phyloP scores from a whole-genome alignment of 1,140 invertebrate genomes.

The Anagrus nilaparvatae region DNA sequence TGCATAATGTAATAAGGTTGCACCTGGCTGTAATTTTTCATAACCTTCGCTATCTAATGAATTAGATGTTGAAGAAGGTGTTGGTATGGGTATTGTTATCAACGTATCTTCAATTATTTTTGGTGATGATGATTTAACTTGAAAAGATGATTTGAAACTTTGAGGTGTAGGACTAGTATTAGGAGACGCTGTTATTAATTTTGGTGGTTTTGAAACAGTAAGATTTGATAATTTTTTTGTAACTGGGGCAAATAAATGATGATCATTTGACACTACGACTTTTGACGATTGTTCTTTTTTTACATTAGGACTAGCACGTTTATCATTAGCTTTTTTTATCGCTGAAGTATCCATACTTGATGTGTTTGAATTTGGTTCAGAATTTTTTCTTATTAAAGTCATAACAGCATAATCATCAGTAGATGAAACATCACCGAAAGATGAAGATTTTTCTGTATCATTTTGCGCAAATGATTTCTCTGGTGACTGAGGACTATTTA shows the following conservation, averaged over 20 bases:
- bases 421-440: slow-evolving; percentile 8
- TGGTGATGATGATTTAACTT: slow-evolving; percentile 24
- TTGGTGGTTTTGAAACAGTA: slow-evolving; percentile 26
- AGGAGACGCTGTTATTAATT: slow-evolving; percentile 26
- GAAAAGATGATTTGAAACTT: slow-evolving; percentile 30
- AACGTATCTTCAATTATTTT: slow-evolving; percentile 32
- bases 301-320: slow-evolving; percentile 26
- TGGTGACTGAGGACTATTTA: slow-evolving; percentile 50
- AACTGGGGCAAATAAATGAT: slow-evolving; percentile 16
- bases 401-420: slow-evolving; percentile 28
- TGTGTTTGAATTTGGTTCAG: slow-evolving; percentile 20
- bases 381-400: slow-evolving; percentile 19
- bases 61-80: slow-evolving; percentile 31
- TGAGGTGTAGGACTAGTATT: slow-evolving; percentile 32
- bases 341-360: slow-evolving; percentile 9
- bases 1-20: slow-evolving; percentile 50
- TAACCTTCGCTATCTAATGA: slow-evolving; percentile 29
- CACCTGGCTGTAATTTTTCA: slow-evolving; percentile 32
- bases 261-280: slow-evolving; percentile 11
- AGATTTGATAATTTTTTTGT: slow-evolving; percentile 27
- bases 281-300: slow-evolving; percentile 8
- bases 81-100: slow-evolving; percentile 35
- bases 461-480: slow-evolving; percentile 28
- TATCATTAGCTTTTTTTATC: slow-evolving; percentile 17
- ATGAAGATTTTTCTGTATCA: slow-evolving; percentile 15